Evolutionary conservation across 2,797 vertebrate genomes (phyloP).

Genomic region (Gymnodraco acuticeps): DNA sequence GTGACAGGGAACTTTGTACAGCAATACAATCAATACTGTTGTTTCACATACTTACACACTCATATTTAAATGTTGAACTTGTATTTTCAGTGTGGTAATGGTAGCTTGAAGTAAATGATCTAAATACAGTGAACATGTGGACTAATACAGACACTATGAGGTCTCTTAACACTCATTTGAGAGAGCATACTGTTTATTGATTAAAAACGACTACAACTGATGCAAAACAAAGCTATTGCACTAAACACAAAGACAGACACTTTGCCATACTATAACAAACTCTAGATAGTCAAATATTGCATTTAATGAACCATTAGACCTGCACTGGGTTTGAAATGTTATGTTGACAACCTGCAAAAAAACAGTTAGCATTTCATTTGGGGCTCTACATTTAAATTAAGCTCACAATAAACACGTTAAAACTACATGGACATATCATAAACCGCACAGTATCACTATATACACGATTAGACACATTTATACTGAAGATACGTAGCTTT

Average conservation of each 20-base stretch:
- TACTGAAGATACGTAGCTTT: constrained; percentile 1
- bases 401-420: neutral
- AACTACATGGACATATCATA: accelerated
- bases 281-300: accelerated
- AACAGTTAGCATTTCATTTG: constrained; percentile 5
- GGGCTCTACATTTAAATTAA: neutral
- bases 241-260: neutral
- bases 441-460: accelerated
- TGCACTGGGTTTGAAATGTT: neutral
- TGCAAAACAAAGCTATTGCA: neutral
- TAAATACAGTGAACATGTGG: neutral
- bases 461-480: neutral
- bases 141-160: neutral
- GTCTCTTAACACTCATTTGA: neutral
- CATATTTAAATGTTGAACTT: too few species aligned
- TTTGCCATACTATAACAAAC: neutral
- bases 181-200: neutral
- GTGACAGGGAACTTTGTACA: too few species aligned
- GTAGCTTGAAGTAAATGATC: too few species aligned
- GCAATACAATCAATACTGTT: too few species aligned
- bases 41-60: too few species aligned
- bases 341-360: constrained; percentile 15
- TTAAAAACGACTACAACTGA: neutral
- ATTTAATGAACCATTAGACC: neutral
- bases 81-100: too few species aligned